phyloP scores from a whole-genome alignment of 2,113 vertebrate genomes.

The Bufo bufo region DNA sequence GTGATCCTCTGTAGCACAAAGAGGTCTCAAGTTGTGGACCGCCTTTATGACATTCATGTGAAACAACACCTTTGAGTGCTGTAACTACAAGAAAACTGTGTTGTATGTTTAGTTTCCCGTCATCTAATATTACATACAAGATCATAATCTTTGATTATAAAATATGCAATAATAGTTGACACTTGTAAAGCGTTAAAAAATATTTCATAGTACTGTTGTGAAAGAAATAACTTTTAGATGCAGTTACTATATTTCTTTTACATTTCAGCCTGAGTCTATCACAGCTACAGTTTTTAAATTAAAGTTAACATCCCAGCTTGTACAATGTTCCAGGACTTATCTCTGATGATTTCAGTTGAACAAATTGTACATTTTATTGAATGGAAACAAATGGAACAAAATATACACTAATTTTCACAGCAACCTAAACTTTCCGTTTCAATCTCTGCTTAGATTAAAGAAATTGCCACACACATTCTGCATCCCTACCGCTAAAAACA shows the following conservation, averaged over 20 bases:
- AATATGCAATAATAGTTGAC: no score
- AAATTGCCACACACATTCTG: not conserved
- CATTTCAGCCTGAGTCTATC: not conserved
- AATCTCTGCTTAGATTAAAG: not conserved
- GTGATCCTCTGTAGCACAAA: no score
- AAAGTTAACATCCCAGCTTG: not conserved
- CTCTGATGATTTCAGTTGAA: not conserved
- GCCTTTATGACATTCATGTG: no score
- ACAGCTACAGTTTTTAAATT: not conserved
- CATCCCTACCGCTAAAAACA: not conserved
- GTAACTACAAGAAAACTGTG: no score
- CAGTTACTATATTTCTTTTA: not conserved
- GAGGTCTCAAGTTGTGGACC: no score
- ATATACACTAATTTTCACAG: conserved; percentile 8
- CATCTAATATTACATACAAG: no score
- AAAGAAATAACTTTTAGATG: no score
- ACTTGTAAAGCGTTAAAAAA: no score
- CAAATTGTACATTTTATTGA: not conserved
- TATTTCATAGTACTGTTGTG: no score
- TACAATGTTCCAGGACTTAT: not conserved
- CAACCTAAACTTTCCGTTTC: not conserved
- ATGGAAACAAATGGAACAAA: conserved; percentile 3
- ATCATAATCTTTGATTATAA: no score
- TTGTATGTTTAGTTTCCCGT: no score
- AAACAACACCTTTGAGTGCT: no score